These are phyloP conservation scores for Chlorodrepanis virens DNA, from an alignment of 2,113 vertebrate species.

Conservation along the genomic window DNA sequence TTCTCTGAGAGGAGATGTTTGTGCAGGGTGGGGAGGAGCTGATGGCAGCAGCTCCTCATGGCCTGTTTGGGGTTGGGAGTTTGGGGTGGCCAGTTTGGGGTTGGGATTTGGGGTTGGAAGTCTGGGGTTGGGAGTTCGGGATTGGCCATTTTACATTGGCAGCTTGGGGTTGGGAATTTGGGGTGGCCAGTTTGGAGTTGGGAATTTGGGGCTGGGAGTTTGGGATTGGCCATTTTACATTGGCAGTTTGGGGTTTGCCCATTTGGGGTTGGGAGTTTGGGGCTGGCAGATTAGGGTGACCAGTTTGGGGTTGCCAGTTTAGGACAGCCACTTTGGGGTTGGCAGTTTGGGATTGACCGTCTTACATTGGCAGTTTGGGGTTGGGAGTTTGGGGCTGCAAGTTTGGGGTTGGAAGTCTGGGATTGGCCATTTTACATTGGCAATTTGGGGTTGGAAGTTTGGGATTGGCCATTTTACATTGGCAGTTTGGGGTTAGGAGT, in stretches of 20 bases:
- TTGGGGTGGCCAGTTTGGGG: neutral
- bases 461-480: no score
- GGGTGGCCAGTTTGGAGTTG: no score
- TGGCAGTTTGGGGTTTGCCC: no score
- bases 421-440: neutral
- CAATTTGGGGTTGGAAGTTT: neutral
- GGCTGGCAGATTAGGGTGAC: no score
- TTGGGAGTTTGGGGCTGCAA: fast-evolving
- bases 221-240: no score
- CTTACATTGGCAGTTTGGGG: no score
- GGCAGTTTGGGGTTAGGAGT: fast-evolving
- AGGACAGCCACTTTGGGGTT: neutral
- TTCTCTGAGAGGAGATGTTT: neutral
- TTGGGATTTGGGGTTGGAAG: fast-evolving
- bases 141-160: no score
- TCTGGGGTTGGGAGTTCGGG: neutral
- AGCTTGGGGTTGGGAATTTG: no score
- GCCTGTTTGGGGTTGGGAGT: neutral
- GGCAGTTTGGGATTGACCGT: neutral
- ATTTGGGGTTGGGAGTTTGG: no score
- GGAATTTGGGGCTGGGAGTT: no score
- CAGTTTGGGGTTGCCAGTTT: no score
- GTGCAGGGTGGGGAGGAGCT: neutral
- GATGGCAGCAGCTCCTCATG: neutral
- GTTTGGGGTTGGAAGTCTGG: no score